Evolutionary conservation across 2,797 vertebrate genomes (phyloP).

Genomic region (Thalassophryne amazonica): DNA sequence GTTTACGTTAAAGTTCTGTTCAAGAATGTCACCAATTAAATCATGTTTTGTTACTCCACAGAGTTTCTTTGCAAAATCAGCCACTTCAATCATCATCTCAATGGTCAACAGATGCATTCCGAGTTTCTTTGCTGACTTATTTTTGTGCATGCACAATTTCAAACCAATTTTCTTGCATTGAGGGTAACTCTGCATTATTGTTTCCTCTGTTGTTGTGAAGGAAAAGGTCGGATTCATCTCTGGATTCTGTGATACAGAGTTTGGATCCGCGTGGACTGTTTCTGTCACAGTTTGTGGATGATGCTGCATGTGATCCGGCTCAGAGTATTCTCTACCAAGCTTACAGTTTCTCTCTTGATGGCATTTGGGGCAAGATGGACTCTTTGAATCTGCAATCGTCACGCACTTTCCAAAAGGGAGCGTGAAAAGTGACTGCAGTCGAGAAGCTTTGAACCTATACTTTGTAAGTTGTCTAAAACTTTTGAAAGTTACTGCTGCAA

Average conservation of each 20-base stretch:
- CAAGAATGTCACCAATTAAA: constrained; percentile 3
- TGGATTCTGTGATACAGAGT: background rate
- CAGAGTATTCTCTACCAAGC: background rate
- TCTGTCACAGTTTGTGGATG: background rate
- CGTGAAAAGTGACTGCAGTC: background rate
- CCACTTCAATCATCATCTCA: background rate
- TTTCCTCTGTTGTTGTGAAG: background rate
- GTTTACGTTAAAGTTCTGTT: constrained; percentile 26
- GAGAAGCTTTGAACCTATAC: rapidly evolving
- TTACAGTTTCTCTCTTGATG: constrained; percentile 1
- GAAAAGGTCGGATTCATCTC: background rate
- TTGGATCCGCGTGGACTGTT: background rate
- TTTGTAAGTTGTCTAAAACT: background rate
- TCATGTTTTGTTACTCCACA: background rate
- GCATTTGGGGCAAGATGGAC: constrained; percentile 14
- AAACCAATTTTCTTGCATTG: constrained; percentile 16
- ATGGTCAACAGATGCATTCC: background rate
- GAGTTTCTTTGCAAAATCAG: background rate
- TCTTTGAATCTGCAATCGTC: background rate
- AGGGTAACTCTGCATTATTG: background rate
- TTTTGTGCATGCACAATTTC: constrained; percentile 8
- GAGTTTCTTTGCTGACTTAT: constrained; percentile 2
- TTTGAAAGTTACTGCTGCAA: background rate
- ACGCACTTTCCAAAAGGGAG: background rate
- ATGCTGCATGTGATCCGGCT: background rate